Percentiles rank a stretch among this genome's conserved stretches.
These are phyloP conservation scores for Alentia gelatinosa DNA, from an alignment of 2,888 invertebrate species.

Conservation along the genomic window DNA sequence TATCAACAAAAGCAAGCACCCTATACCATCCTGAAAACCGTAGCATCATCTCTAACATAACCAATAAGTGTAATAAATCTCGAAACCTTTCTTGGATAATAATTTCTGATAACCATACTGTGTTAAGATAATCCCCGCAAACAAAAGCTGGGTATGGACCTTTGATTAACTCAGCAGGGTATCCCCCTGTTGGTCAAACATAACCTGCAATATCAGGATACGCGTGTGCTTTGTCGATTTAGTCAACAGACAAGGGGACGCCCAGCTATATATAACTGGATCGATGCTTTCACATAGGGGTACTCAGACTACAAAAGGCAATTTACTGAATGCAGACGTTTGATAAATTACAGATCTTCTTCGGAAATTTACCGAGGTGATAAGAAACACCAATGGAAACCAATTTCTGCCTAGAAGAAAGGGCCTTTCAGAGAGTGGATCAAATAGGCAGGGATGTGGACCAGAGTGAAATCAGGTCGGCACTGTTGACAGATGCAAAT, in stretches of 20 bases:
- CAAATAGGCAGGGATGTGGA: not conserved
- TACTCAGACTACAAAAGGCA: not conserved
- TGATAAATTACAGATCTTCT: not conserved
- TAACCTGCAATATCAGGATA: no score
- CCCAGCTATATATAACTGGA: not conserved
- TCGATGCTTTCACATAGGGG: not conserved
- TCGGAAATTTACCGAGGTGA: no score
- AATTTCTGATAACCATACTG: not conserved
- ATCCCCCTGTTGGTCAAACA: no score
- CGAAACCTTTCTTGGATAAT: not conserved
- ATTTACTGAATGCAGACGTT: not conserved
- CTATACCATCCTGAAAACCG: constrained; percentile 7
- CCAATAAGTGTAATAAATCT: constrained; percentile 17
- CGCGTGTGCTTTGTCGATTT: not conserved
- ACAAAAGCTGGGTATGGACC: no score
- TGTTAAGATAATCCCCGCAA: not conserved
- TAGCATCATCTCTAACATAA: not conserved
- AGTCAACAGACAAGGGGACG: no score
- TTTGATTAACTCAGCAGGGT: no score
- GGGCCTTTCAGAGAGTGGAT: no score
- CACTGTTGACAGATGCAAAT: constrained; percentile 17
- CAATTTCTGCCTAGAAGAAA: not conserved
- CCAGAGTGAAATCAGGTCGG: not conserved
- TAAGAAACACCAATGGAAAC: not conserved
- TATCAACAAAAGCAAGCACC: no score